A percentile compares a stretch with the other conserved stretches of the same genome.
These are phyloP conservation scores for Sebastes minor DNA, from an alignment of 2,797 vertebrate genomes.

Conservation along the genomic window DNA sequence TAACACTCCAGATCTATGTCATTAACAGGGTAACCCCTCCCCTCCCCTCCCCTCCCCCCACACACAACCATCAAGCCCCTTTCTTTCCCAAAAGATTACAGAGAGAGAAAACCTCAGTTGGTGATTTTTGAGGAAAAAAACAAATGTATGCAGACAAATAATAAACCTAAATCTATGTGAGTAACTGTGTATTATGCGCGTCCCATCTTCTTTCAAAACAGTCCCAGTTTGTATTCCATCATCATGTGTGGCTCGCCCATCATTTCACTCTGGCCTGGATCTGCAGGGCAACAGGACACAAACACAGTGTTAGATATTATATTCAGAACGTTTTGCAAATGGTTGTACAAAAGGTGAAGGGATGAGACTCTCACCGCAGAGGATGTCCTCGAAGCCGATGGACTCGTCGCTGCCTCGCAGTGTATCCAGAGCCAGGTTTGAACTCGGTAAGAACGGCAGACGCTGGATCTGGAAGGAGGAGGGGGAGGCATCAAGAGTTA, in stretches of 20 bases:
- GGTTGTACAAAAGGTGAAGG: no score
- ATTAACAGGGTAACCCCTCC: neutral
- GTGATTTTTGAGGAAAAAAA: constrained; percentile 8
- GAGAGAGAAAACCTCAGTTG: neutral
- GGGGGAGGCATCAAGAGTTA: neutral
- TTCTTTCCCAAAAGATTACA: neutral
- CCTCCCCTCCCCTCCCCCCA: fast-evolving
- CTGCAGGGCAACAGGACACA: constrained; percentile 72
- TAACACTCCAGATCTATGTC: neutral
- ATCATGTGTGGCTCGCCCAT: constrained; percentile 96
- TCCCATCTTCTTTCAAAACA: constrained; percentile 80
- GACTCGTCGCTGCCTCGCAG: constrained; percentile 89
- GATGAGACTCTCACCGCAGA: constrained; percentile 83
- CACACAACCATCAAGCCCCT: neutral
- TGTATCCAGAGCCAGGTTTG: constrained; percentile 92
- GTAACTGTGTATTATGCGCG: neutral
- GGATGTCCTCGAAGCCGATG: constrained; percentile 94
- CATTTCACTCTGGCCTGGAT: constrained; percentile 90
- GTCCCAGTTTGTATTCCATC: constrained; percentile 92
- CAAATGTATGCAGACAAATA: constrained; percentile 23
- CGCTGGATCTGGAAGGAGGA: constrained; percentile 87
- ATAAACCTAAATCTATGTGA: neutral
- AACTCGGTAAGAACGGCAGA: constrained; percentile 94
- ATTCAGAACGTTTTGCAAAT: neutral
- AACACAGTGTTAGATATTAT: neutral